These are phyloP conservation scores for Battus philenor DNA, from an alignment of 1,140 invertebrate species.

Conservation along the genomic window DNA sequence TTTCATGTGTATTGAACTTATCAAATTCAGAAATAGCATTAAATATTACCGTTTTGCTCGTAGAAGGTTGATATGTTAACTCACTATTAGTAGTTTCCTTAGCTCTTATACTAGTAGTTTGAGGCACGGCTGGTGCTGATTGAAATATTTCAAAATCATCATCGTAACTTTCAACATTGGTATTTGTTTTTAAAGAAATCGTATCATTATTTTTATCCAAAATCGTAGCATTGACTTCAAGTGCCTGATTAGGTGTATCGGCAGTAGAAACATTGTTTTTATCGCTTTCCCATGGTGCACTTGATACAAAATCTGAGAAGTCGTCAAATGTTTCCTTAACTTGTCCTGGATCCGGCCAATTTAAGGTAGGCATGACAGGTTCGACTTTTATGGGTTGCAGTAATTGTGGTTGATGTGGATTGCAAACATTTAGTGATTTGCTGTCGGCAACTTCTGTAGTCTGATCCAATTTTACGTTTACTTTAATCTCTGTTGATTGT, in stretches of 20 bases:
- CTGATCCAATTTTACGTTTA: neutral
- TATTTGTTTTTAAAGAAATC: constrained; percentile 1
- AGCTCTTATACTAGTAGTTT: neutral
- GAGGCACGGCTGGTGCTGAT: constrained; percentile 36
- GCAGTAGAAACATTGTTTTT: constrained; percentile 17
- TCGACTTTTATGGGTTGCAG: constrained; percentile 67
- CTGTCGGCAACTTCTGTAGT: constrained; percentile 14
- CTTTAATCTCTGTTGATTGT: constrained; percentile 5
- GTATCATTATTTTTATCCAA: constrained; percentile 7
- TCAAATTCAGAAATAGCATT: constrained; percentile 24
- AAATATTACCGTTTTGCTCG: constrained; percentile 13
- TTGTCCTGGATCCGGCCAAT: constrained; percentile 72
- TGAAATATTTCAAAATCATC: constrained; percentile 73
- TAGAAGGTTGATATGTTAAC: constrained; percentile 12
- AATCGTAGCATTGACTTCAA: neutral
- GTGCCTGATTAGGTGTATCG: constrained; percentile 1
- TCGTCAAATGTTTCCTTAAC: constrained; percentile 66
- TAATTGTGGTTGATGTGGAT: constrained; percentile 44
- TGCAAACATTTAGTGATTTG: constrained; percentile 17
- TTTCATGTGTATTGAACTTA: constrained; percentile 21
- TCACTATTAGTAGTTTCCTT: constrained; percentile 2
- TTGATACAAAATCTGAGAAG: constrained; percentile 59
- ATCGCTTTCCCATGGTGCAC: constrained; percentile 31
- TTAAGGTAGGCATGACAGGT: constrained; percentile 57
- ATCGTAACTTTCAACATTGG: constrained; percentile 27